Evolutionary conservation across 2,888 invertebrate species (phyloP), one percentile per base, ranked within the genome.

Genomic region (Fragum fragum): DNA sequence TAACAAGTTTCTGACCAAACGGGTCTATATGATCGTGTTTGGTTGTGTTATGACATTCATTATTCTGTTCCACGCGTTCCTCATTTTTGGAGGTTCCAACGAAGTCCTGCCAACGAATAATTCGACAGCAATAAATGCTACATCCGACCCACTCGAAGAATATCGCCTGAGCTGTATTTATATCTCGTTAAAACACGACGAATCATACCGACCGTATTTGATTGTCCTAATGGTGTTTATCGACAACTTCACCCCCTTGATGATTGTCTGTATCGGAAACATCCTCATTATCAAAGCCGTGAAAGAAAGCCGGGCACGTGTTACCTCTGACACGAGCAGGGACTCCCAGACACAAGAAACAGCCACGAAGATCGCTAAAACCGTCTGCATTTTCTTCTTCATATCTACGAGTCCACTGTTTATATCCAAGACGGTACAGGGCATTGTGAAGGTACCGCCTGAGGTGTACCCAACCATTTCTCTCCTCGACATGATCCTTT

Each of bases 351-450:
- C 57, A 6, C 57, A 57, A 23, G 28, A 57, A 7, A 57, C 57
- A 1, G 57, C 57, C 28, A 57, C 57, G 7, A 57, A 57, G 57
- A 57, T 57, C 26, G 57, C 57, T 16, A 57, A 57, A 18, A 57
- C 57, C 11, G 57, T 57, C 57, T 57, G 57, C 18, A 23, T 57
- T 2, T 57, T 57, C 28, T 57, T 57, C 57, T 57, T 57, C 26
- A 14, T 57, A 11, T 57, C 57, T 0, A 28, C 57, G 26, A 57
- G 57, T 57, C 57, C 57, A 28, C 57, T 57, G 26, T 57, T 57
- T 28, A 28, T 57, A 14, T 57, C 57, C 11, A 57, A 57, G 18
- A 23, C 28, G 7, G 57, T 57, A 14, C 57, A 57, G 28, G 57
- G 28, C 7, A 28, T 57, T 9, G 14, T 57, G 7, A 26, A 23